These are phyloP conservation scores for Harlomillsia oculata DNA, from an alignment of 1,140 invertebrate genomes.

Conservation along the genomic window DNA sequence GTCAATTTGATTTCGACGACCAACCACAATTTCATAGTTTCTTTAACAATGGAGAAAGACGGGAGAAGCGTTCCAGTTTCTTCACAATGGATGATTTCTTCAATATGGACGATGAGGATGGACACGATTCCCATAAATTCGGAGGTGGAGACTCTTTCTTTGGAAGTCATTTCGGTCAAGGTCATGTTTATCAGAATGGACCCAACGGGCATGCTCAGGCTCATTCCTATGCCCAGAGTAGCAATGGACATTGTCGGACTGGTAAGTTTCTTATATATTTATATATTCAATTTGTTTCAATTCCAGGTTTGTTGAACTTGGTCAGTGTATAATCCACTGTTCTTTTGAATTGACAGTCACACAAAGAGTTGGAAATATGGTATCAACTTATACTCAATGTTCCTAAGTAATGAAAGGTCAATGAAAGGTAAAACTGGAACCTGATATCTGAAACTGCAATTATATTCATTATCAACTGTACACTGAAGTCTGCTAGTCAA, in stretches of 20 bases:
- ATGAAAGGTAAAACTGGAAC: no score
- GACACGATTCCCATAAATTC: slow-evolving; percentile 31
- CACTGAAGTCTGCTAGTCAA: no score
- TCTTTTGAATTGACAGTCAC: no score
- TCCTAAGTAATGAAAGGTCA: no score
- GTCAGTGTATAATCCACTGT: slow-evolving; percentile 38
- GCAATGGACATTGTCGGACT: slow-evolving; percentile 14
- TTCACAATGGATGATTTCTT: slow-evolving; percentile 24
- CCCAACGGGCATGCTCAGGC: neutral
- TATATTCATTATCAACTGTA: no score
- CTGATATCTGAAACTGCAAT: no score
- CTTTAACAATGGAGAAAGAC: slow-evolving; percentile 10
- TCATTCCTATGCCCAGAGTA: slow-evolving; percentile 1
- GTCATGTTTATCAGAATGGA: slow-evolving; percentile 5
- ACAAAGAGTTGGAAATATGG: slow-evolving; percentile 41
- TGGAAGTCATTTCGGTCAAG: slow-evolving; percentile 35
- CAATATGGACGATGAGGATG: slow-evolving; percentile 20
- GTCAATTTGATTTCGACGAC: slow-evolving; percentile 27
- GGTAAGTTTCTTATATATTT: no score
- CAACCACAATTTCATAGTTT: no score
- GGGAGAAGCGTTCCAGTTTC: slow-evolving; percentile 22
- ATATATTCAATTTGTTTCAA: no score
- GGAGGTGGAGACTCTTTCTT: slow-evolving; percentile 37
- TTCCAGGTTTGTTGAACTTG: slow-evolving; percentile 27
- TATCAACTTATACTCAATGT: slow-evolving; percentile 44